phyloP scores from a whole-genome alignment of 2,888 invertebrate genomes.

The Agonopterix subpropinquella region DNA sequence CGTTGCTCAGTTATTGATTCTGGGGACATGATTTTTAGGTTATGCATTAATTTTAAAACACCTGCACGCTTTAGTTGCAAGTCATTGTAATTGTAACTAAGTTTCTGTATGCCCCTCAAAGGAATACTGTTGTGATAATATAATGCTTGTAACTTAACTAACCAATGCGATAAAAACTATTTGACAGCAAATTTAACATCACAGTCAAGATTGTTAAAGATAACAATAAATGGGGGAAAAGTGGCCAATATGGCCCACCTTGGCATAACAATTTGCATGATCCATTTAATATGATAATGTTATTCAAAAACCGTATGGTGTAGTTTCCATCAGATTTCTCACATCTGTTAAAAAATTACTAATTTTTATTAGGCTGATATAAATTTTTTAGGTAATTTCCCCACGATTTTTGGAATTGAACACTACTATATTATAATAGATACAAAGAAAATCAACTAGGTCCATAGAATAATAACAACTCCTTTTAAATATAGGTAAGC shows the following conservation, averaged over 20 bases:
- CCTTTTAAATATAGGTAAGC: background rate
- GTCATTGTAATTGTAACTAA: no score
- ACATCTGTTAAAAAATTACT: background rate
- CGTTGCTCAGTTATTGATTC: no score
- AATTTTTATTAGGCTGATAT: background rate
- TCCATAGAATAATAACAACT: no score
- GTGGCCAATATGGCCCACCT: slow-evolving; percentile 34
- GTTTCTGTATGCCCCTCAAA: no score
- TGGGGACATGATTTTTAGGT: no score
- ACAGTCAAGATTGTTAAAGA: background rate
- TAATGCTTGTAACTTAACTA: slow-evolving; percentile 12
- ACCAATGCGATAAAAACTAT: slow-evolving; percentile 4
- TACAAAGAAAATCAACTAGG: no score
- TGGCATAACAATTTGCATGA: slow-evolving; percentile 36
- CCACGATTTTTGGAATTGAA: no score
- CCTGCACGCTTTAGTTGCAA: no score
- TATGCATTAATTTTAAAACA: no score
- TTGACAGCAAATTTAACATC: background rate
- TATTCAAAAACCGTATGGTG: slow-evolving; percentile 55
- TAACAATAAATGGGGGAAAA: slow-evolving; percentile 21
- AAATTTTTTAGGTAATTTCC: background rate
- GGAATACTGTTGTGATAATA: no score
- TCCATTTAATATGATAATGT: slow-evolving; percentile 43
- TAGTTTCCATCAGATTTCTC: slow-evolving; percentile 11
- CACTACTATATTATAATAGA: no score